Conservation (phyloP, 2,113 vertebrate genomes). For the Vulpes lagopus region DNA sequence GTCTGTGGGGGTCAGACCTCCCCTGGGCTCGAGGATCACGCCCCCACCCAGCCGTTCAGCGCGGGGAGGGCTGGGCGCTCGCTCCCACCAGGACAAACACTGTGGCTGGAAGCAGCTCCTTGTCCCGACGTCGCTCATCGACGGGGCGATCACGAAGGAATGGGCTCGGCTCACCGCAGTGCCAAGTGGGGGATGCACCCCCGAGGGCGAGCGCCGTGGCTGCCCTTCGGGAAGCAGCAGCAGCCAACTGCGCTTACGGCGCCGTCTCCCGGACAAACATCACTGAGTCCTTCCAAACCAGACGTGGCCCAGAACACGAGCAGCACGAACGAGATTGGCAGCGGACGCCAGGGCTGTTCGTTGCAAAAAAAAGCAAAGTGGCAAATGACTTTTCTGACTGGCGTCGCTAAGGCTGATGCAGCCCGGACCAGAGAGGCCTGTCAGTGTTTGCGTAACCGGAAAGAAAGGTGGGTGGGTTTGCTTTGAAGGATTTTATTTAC, state of each 20-base stretch:
- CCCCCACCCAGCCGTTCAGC: too few species aligned
- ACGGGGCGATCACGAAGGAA: fast-evolving
- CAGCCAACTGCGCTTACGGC: too few species aligned
- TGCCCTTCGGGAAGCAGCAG: neutral
- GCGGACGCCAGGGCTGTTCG: neutral
- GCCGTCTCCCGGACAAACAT: too few species aligned
- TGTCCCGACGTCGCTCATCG: neutral
- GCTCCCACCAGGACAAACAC: neutral
- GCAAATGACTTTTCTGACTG: neutral
- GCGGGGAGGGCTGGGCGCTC: neutral
- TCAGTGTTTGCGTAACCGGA: neutral
- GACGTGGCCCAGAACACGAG: neutral
- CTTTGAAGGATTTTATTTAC: too few species aligned
- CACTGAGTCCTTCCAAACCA: neutral
- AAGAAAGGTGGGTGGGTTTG: neutral
- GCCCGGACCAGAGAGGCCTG: fast-evolving
- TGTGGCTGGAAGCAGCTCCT: neutral
- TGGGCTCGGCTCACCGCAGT: fast-evolving
- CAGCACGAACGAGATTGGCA: fast-evolving
- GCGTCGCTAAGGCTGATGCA: fast-evolving
- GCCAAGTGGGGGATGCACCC: neutral
- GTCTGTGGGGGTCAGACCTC: neutral
- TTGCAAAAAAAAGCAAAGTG: neutral
- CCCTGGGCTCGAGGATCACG: too few species aligned
- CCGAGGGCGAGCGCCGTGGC: too few species aligned